A percentile compares a stretch with the other conserved stretches of the same genome.
These are phyloP conservation scores for Nothobranchius kuhntae DNA, from an alignment of 2,113 vertebrate species.

Conservation along the genomic window DNA sequence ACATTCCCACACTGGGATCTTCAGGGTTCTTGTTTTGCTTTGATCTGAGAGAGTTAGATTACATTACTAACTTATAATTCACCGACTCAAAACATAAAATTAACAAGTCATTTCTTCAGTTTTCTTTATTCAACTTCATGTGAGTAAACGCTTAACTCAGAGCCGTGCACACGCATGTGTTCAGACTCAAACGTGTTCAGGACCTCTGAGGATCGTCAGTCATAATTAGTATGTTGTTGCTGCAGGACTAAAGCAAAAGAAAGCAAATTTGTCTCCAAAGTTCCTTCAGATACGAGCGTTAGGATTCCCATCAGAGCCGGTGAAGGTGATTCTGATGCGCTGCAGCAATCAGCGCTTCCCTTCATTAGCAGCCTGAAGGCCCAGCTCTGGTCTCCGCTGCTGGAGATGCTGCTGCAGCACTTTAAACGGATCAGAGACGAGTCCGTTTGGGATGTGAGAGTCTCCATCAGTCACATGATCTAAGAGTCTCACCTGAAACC, in stretches of 20 bases:
- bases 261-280: conserved; percentile 41
- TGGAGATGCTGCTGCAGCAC: conserved; percentile 4
- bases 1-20: too few species aligned
- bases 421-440: too few species aligned
- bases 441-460: too few species aligned
- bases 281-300: conserved; percentile 48
- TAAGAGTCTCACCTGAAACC: too few species aligned
- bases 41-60: too few species aligned
- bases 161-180: conserved; percentile 2
- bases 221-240: conserved; percentile 52
- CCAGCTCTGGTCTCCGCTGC: conserved; percentile 19
- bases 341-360: conserved; percentile 53
- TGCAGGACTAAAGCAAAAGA: conserved; percentile 51
- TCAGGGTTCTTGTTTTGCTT: too few species aligned
- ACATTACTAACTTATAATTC: not conserved
- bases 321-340: conserved; percentile 56
- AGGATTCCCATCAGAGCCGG: conserved; percentile 48
- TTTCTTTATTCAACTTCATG: conserved; percentile 15
- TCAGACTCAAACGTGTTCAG: conserved; percentile 2
- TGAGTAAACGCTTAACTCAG: not conserved
- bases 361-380: conserved; percentile 58
- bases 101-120: conserved; percentile 1
- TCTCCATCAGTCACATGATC: too few species aligned
- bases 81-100: not conserved
- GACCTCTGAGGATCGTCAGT: conserved; percentile 40